Evolutionary conservation across 2,888 invertebrate species (phyloP).

Genomic region (Anaspis maculata): DNA sequence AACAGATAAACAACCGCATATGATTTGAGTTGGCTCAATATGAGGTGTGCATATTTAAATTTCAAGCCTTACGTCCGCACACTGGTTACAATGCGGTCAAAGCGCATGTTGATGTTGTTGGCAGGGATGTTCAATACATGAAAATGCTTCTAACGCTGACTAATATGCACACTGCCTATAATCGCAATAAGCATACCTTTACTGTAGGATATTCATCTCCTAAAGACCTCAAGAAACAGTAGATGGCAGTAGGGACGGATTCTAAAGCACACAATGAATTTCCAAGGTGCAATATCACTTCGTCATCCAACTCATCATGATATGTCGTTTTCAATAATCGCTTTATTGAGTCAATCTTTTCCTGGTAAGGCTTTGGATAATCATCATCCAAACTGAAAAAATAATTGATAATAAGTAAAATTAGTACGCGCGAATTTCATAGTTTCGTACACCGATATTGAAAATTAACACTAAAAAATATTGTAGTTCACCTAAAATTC

Average conservation of each 20-base stretch:
- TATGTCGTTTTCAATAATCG: conserved; percentile 40
- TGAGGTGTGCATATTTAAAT: too few species aligned
- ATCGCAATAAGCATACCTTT: conserved; percentile 41
- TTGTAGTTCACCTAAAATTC: too few species aligned
- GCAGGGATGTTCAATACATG: too few species aligned
- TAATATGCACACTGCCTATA: too few species aligned
- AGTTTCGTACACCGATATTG: neutral
- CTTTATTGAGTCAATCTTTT: conserved; percentile 47
- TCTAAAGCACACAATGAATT: conserved; percentile 55
- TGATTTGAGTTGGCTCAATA: too few species aligned
- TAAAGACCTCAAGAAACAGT: conserved; percentile 54
- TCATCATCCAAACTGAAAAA: conserved; percentile 32
- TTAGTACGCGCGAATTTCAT: neutral
- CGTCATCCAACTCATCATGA: conserved; percentile 41
- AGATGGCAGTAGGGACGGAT: conserved; percentile 67
- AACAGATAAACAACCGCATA: too few species aligned
- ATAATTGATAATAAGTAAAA: neutral
- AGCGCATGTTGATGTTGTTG: too few species aligned
- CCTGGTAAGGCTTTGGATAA: conserved; percentile 45
- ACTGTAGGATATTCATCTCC: conserved; percentile 43
- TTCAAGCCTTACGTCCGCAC: too few species aligned
- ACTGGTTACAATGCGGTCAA: too few species aligned
- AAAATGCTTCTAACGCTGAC: too few species aligned
- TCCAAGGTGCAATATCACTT: conserved; percentile 50
- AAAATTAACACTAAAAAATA: neutral